phyloP scores from a whole-genome alignment of 2,888 invertebrate species.

The Galerucella pusilla region DNA sequence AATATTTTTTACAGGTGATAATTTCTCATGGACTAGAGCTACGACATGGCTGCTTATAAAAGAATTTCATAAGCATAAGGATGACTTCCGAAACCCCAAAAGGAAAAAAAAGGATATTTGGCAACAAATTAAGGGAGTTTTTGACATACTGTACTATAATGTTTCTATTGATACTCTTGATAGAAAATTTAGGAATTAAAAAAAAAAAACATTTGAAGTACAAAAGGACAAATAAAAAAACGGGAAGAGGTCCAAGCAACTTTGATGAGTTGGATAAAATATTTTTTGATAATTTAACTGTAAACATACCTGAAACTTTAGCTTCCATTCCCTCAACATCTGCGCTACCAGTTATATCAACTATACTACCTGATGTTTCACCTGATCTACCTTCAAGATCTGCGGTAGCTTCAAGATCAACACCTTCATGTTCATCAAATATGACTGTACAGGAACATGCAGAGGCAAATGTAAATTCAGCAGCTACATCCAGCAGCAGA shows the following conservation, averaged over 20 bases:
- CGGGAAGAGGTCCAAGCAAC: slow-evolving; percentile 1
- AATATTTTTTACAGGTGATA: too few relatives aligned
- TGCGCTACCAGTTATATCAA: not conserved
- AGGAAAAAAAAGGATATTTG: not conserved
- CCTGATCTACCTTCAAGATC: not conserved
- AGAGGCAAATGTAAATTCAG: too few relatives aligned
- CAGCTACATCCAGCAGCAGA: too few relatives aligned
- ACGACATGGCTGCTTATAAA: slow-evolving; percentile 4
- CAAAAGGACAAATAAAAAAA: not conserved
- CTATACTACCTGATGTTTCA: not conserved
- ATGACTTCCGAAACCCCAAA: slow-evolving; percentile 4
- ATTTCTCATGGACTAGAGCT: too few relatives aligned
- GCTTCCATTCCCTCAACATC: not conserved
- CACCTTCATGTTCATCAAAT: too few relatives aligned
- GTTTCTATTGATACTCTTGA: not conserved
- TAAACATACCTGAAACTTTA: not conserved
- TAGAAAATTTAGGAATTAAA: not conserved
- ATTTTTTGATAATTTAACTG: not conserved
- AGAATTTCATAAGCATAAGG: slow-evolving; percentile 1
- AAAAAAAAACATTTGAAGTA: not conserved
- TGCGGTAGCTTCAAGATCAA: not conserved
- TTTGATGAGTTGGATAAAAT: not conserved
- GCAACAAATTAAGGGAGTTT: not conserved
- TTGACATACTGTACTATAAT: not conserved
- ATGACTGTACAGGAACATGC: too few relatives aligned